These are phyloP conservation scores for Mugil cephalus DNA, from an alignment of 2,113 vertebrate species.

Conservation along the genomic window DNA sequence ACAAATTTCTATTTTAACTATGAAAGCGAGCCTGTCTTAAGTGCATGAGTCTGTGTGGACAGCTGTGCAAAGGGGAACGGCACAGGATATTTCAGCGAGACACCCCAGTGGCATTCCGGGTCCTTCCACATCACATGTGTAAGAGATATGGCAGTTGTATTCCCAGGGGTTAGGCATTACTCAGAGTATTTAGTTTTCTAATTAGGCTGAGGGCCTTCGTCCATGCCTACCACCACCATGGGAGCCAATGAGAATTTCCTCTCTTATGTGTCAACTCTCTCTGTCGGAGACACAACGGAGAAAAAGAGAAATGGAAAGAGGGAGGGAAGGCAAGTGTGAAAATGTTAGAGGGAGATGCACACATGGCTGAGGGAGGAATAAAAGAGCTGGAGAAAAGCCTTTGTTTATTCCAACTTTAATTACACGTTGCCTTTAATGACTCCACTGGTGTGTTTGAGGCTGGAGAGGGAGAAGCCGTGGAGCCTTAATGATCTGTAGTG, in stretches of 20 bases:
- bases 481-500: conserved; percentile 91
- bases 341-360: conserved; percentile 58
- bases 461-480: conserved; percentile 79
- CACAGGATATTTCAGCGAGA: conserved; percentile 96
- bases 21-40: conserved; percentile 94
- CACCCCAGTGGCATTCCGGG: conserved; percentile 92
- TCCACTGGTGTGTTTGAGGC: conserved; percentile 82
- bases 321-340: conserved; percentile 57
- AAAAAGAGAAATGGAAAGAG: conserved; percentile 51
- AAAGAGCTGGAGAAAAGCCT: conserved; percentile 74
- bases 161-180: conserved; percentile 92
- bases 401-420: conserved; percentile 98
- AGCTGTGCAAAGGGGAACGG: conserved; percentile 94
- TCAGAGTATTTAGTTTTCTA: conserved; percentile 97
- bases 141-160: conserved; percentile 94
- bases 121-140: conserved; percentile 92
- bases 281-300: conserved; percentile 56
- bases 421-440: conserved; percentile 88
- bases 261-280: conserved; percentile 73
- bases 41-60: conserved; percentile 93
- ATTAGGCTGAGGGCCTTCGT: conserved; percentile 90
- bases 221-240: conserved; percentile 76
- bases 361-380: conserved; percentile 67
- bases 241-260: conserved; percentile 79
- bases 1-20: conserved; percentile 99